Conservation (phyloP, 2,888 invertebrate genomes). For the Desoria tigrina region DNA sequence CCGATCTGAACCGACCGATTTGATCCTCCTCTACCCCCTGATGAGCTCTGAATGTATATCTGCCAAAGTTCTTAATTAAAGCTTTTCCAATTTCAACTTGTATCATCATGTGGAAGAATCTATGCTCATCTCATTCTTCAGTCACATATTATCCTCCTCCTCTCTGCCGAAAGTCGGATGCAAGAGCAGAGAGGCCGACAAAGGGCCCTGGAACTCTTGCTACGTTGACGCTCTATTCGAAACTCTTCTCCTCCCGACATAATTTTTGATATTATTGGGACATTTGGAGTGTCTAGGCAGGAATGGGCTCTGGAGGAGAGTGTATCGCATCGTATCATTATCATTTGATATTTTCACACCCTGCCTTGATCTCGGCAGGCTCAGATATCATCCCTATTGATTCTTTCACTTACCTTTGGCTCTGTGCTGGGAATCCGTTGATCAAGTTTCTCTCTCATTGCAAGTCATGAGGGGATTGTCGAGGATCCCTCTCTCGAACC, state of each 20-base stretch:
- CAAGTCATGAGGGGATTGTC: conserved; percentile 12
- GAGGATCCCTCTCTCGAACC: conserved; percentile 10
- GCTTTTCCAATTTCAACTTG: conserved; percentile 51
- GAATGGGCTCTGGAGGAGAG: conserved; percentile 17
- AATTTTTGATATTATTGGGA: not conserved
- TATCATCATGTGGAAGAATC: conserved; percentile 34
- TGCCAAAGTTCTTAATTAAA: conserved; percentile 53
- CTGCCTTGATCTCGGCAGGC: conserved; percentile 8
- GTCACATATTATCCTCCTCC: conserved; percentile 9
- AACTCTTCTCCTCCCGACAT: not conserved
- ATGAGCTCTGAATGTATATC: conserved; percentile 52
- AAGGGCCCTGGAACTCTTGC: not conserved
- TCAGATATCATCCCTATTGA: conserved; percentile 42
- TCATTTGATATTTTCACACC: conserved; percentile 47
- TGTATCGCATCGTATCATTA: no score
- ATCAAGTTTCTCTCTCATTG: conserved; percentile 38
- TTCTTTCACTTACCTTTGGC: conserved; percentile 47
- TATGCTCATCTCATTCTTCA: conserved; percentile 25
- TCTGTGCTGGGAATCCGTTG: conserved; percentile 32
- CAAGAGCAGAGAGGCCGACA: conserved; percentile 5
- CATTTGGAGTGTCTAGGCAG: not conserved
- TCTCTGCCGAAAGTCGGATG: not conserved
- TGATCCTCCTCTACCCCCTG: conserved; percentile 52
- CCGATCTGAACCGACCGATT: conserved; percentile 49
- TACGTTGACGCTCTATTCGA: no score